Conservation (phyloP, 2,797 vertebrate genomes). For the Clarias pachynema region DNA sequence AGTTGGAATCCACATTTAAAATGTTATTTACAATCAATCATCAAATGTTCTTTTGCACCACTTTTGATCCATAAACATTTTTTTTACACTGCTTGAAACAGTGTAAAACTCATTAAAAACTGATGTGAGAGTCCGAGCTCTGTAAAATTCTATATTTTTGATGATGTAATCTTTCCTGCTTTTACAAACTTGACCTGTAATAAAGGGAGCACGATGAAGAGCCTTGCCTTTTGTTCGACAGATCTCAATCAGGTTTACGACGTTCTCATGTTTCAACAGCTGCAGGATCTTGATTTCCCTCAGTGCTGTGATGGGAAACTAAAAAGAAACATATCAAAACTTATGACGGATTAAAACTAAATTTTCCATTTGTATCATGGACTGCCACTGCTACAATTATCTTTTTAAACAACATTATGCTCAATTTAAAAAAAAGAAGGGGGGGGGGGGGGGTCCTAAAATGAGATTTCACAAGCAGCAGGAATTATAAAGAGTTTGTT, state of each 20-base stretch:
- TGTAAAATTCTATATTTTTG: neutral
- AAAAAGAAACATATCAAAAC: neutral
- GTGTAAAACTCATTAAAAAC: neutral
- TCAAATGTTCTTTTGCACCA: neutral
- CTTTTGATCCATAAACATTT: neutral
- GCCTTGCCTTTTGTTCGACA: constrained; percentile 93
- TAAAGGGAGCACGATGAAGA: neutral
- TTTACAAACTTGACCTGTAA: neutral
- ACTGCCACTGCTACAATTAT: neutral
- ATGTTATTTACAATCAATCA: no score
- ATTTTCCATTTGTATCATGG: neutral
- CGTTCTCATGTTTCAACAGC: constrained; percentile 96
- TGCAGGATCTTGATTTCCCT: constrained; percentile 98
- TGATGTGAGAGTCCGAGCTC: neutral
- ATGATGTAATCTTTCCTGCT: neutral
- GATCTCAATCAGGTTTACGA: constrained; percentile 98
- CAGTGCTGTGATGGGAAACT: constrained; percentile 98
- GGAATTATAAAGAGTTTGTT: neutral
- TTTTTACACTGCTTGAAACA: neutral
- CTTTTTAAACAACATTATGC: neutral
- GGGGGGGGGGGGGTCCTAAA: neutral
- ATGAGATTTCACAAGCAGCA: neutral
- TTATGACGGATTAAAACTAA: neutral
- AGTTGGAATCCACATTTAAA: neutral
- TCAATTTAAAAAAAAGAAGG: neutral